phyloP scores from a whole-genome alignment of 2,888 invertebrate genomes.

The Sympetrum striolatum region DNA sequence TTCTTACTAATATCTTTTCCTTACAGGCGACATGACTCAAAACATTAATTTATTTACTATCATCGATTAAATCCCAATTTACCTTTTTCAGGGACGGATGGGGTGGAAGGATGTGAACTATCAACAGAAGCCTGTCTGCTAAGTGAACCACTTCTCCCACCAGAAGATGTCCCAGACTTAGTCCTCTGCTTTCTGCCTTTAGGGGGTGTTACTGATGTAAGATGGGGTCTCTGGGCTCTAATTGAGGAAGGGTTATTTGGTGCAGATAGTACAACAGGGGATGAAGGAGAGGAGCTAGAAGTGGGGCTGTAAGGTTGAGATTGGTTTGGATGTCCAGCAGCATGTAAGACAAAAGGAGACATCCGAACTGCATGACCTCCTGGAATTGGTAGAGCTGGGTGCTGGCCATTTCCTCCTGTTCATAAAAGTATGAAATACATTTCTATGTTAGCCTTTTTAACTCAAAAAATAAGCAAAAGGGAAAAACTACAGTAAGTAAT shows the following conservation, averaged over 20 bases:
- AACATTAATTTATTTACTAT: too few relatives aligned
- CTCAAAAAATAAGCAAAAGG: not conserved
- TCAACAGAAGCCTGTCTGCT: constrained; percentile 32
- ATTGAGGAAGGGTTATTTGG: constrained; percentile 15
- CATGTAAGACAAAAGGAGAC: constrained; percentile 29
- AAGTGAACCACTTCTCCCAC: constrained; percentile 33
- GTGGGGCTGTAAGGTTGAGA: constrained; percentile 8
- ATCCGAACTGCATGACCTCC: constrained; percentile 23
- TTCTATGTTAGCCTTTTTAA: not conserved
- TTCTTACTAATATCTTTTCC: too few relatives aligned
- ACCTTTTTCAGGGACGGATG: constrained; percentile 41
- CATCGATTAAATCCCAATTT: not conserved
- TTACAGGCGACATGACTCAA: too few relatives aligned
- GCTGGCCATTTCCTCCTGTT: constrained; percentile 21
- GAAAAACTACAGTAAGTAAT: not conserved
- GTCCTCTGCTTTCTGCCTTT: constrained; percentile 40
- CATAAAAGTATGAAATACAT: not conserved
- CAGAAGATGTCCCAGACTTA: constrained; percentile 39
- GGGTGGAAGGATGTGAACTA: constrained; percentile 35
- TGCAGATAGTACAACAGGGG: constrained; percentile 19
- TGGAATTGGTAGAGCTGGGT: constrained; percentile 22
- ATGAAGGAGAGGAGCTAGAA: constrained; percentile 7
- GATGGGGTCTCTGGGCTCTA: constrained; percentile 5
- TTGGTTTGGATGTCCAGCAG: not conserved
- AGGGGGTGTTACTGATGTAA: constrained; percentile 12